Evolutionary conservation across 1,140 invertebrate species (phyloP).

Genomic region (Drosophila nigromelanica): DNA sequence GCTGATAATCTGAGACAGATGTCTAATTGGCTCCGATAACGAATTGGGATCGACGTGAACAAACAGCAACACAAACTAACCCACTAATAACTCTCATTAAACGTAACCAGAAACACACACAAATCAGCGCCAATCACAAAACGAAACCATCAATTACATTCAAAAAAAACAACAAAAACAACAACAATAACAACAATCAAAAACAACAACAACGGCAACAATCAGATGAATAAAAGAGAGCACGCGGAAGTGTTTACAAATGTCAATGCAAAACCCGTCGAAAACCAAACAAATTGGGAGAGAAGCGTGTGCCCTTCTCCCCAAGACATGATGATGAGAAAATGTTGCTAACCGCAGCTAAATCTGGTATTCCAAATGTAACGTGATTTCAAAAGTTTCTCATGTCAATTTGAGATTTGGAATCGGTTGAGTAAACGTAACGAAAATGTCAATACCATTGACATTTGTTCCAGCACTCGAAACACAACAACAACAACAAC

Average conservation of each 20-base stretch:
- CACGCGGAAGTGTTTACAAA: conserved; percentile 78
- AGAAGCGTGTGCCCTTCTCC: conserved; percentile 35
- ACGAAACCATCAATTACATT: conserved; percentile 73
- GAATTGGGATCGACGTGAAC: conserved; percentile 3
- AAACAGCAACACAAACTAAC: conserved; percentile 44
- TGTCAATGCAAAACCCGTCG: conserved; percentile 55
- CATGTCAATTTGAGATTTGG: conserved; percentile 76
- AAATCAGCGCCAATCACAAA: conserved; percentile 55
- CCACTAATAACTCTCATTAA: conserved; percentile 76
- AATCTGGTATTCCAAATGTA: conserved; percentile 40
- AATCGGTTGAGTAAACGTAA: conserved; percentile 58
- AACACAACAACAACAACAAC: conserved; percentile 12
- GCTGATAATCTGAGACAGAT: conserved; percentile 20
- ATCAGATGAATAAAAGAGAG: conserved; percentile 46
- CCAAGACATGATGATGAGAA: neutral
- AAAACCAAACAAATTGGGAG: neutral
- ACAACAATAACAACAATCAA: conserved; percentile 29
- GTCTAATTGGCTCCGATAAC: conserved; percentile 30
- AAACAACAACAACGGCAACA: conserved; percentile 10
- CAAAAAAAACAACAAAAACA: no score
- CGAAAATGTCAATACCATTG: conserved; percentile 78
- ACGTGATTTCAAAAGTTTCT: conserved; percentile 65
- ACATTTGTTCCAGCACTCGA: conserved; percentile 62
- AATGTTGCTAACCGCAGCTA: conserved; percentile 22
- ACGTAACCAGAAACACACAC: conserved; percentile 45